Conservation (phyloP, 2,113 vertebrate genomes). For the Plotosus lineatus region DNA sequence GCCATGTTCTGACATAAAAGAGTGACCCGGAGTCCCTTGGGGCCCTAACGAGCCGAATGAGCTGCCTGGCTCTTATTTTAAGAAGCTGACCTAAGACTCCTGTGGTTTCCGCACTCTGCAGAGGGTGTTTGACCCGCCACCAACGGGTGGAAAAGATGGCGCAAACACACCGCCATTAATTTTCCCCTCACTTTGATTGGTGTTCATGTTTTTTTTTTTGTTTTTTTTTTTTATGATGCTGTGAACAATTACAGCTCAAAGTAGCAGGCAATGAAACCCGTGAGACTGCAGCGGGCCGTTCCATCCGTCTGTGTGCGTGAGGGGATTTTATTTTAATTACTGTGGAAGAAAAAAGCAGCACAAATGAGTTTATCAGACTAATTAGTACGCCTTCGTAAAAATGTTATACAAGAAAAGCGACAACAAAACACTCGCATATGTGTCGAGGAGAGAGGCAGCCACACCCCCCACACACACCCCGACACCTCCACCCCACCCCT, state of each 20-base stretch:
- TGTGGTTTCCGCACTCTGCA: constrained; percentile 32
- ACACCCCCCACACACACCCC: too few relatives aligned
- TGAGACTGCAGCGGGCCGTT: constrained; percentile 13
- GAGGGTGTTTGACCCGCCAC: constrained; percentile 7
- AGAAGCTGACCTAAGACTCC: constrained; percentile 43
- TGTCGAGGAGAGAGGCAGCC: background rate
- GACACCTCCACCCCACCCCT: too few relatives aligned
- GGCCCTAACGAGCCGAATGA: constrained; percentile 22
- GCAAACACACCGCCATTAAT: constrained; percentile 19
- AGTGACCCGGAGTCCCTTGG: constrained; percentile 32
- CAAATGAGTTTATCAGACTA: constrained; percentile 25
- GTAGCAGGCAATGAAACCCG: constrained; percentile 51
- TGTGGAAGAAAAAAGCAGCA: constrained; percentile 18
- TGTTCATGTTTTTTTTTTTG: constrained; percentile 42
- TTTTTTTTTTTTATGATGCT: constrained; percentile 51
- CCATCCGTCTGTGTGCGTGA: background rate
- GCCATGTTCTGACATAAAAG: constrained; percentile 43
- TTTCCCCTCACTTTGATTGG: constrained; percentile 31
- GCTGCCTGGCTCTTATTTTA: constrained; percentile 45
- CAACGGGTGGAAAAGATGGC: constrained; percentile 33
- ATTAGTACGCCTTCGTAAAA: constrained; percentile 23
- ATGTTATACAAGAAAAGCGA: constrained; percentile 11
- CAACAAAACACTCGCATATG: constrained; percentile 18
- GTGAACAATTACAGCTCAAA: constrained; percentile 55
- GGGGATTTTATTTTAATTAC: constrained; percentile 21